Conservation (phyloP, 2,888 invertebrate species). For the Trichopria drosophilae region DNA sequence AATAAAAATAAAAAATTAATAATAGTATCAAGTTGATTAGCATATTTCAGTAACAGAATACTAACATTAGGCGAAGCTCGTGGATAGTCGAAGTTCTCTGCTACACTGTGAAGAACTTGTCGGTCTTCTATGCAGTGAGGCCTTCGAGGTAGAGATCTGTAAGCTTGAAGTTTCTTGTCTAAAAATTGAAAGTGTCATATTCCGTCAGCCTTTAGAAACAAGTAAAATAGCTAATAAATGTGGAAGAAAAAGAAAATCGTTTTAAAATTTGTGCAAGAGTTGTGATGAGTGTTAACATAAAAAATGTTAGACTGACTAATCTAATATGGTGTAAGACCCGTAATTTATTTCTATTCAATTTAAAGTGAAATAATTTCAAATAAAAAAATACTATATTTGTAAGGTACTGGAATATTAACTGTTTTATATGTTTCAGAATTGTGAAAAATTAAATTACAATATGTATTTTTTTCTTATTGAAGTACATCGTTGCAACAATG, state of each 20-base stretch:
- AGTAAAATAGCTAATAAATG: neutral
- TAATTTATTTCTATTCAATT: too few relatives aligned
- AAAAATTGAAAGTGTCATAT: conserved; percentile 29
- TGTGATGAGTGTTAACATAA: too few relatives aligned
- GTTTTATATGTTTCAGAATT: too few relatives aligned
- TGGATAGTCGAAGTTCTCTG: conserved; percentile 50
- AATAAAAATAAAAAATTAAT: neutral
- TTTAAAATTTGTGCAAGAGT: too few relatives aligned
- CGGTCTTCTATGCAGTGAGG: conserved; percentile 49
- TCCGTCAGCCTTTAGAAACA: neutral
- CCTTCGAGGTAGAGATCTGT: conserved; percentile 52
- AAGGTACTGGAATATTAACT: too few relatives aligned
- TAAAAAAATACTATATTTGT: too few relatives aligned
- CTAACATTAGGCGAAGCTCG: conserved; percentile 51
- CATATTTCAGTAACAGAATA: conserved; percentile 15
- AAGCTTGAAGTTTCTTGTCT: conserved; percentile 51
- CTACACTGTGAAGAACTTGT: conserved; percentile 47
- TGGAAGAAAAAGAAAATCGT: neutral
- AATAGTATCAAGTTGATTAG: neutral
- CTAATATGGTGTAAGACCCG: too few relatives aligned
- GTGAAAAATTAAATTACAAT: too few relatives aligned
- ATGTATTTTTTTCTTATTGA: too few relatives aligned
- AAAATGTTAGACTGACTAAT: too few relatives aligned
- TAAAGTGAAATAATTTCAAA: too few relatives aligned
- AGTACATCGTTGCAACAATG: too few relatives aligned